phyloP scores from a whole-genome alignment of 2,888 invertebrate species.

The Matsumyia berberina region DNA sequence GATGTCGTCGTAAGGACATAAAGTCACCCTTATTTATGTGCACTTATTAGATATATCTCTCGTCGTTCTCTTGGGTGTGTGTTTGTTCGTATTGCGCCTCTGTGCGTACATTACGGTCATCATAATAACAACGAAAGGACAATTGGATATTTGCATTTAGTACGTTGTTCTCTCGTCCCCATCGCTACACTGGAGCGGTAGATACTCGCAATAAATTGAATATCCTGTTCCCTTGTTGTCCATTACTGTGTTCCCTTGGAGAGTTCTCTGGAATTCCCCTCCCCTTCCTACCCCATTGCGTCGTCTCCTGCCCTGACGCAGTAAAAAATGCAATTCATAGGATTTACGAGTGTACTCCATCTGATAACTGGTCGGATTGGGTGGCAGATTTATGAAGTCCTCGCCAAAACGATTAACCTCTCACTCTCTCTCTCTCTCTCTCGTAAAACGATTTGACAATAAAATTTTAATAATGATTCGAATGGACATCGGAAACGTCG shows the following conservation, averaged over 20 bases:
- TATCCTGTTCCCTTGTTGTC: constrained; percentile 60
- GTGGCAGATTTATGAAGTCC: constrained; percentile 72
- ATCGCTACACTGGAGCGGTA: not conserved
- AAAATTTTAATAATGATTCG: constrained; percentile 72
- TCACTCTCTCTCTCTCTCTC: not conserved
- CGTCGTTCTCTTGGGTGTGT: constrained; percentile 4
- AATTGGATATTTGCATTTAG: constrained; percentile 75
- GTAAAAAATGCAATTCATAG: constrained; percentile 68
- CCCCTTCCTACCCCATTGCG: constrained; percentile 5
- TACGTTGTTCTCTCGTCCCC: constrained; percentile 20
- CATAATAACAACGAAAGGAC: constrained; percentile 68
- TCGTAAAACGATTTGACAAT: constrained; percentile 66
- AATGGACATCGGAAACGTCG: constrained; percentile 50
- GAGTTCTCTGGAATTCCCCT: constrained; percentile 7
- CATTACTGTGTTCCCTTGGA: constrained; percentile 39
- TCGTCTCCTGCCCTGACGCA: not conserved
- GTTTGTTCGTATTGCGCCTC: not conserved
- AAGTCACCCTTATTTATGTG: constrained; percentile 75
- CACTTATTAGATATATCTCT: constrained; percentile 72
- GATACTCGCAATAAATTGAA: constrained; percentile 65
- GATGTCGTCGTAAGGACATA: constrained; percentile 76
- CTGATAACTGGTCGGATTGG: constrained; percentile 53
- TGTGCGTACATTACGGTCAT: constrained; percentile 55
- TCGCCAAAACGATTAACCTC: constrained; percentile 67
- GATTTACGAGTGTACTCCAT: constrained; percentile 63